Evolutionary conservation across 2,888 invertebrate genomes (phyloP).

Genomic region (Plagodis pulveraria): DNA sequence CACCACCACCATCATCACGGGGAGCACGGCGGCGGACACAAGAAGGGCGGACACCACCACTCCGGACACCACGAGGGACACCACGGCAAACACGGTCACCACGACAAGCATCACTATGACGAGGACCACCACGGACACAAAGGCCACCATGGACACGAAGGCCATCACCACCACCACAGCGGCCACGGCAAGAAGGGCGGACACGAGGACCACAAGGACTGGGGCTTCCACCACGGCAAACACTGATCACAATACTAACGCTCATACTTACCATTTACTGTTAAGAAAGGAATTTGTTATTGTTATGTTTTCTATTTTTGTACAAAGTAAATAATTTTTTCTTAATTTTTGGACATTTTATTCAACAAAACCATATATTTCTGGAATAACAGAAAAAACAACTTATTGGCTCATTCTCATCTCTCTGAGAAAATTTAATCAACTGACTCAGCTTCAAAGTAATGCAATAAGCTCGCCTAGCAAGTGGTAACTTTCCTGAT

Average conservation of each 20-base stretch:
- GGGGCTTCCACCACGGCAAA: constrained; percentile 87
- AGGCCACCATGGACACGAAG: constrained; percentile 91
- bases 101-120: constrained; percentile 92
- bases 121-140: constrained; percentile 92
- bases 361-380: neutral
- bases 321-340: constrained; percentile 60
- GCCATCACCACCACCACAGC: constrained; percentile 89
- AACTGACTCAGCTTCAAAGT: no score
- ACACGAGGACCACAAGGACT: constrained; percentile 89
- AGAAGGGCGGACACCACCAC: constrained; percentile 92
- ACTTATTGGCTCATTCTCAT: no score
- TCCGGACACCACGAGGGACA: constrained; percentile 91
- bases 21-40: constrained; percentile 90
- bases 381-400: no score
- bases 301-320: constrained; percentile 66
- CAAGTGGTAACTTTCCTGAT: no score
- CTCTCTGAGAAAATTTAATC: no score
- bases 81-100: constrained; percentile 91
- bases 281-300: constrained; percentile 67
- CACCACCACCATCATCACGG: constrained; percentile 90
- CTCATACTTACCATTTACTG: constrained; percentile 44
- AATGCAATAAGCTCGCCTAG: no score
- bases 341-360: constrained; percentile 5
- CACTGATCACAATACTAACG: constrained; percentile 53
- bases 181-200: constrained; percentile 92